phyloP scores from a whole-genome alignment of 2,797 vertebrate genomes.

The Menidia menidia region DNA sequence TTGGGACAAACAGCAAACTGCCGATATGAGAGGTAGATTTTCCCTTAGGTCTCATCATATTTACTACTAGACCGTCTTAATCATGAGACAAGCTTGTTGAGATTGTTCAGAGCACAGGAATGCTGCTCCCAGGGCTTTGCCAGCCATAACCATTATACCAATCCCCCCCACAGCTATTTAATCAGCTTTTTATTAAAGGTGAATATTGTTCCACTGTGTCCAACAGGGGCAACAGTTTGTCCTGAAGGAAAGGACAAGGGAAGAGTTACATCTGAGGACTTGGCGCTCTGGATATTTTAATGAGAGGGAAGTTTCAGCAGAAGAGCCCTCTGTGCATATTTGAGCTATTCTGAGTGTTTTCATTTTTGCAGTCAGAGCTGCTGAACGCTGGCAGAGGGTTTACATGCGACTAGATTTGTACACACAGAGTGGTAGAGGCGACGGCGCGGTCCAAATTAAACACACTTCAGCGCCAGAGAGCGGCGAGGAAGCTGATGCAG shows the following conservation, averaged over 20 bases:
- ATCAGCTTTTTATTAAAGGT: constrained; percentile 34
- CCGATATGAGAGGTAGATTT: constrained; percentile 27
- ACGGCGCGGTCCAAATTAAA: constrained; percentile 53
- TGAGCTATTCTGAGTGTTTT: constrained; percentile 39
- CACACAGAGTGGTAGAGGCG: constrained; percentile 22
- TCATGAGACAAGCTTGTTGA: constrained; percentile 45
- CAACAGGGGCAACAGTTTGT: constrained; percentile 7
- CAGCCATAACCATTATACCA: constrained; percentile 41
- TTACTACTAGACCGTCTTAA: constrained; percentile 47
- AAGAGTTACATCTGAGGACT: constrained; percentile 24
- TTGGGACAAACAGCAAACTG: constrained; percentile 15
- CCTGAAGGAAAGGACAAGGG: constrained; percentile 46
- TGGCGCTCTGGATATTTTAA: constrained; percentile 25
- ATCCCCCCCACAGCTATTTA: constrained; percentile 17
- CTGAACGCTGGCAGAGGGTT: constrained; percentile 7
- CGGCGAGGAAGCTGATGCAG: constrained; percentile 59
- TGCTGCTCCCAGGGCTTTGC: constrained; percentile 33
- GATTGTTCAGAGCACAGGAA: constrained; percentile 42
- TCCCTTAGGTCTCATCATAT: constrained; percentile 36
- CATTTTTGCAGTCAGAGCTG: constrained; percentile 28
- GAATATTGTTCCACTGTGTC: constrained; percentile 35
- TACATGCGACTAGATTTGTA: constrained; percentile 36
- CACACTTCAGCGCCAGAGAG: constrained; percentile 51
- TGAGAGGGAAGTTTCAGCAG: constrained; percentile 30
- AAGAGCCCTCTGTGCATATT: constrained; percentile 14